Evolutionary conservation across 2,888 invertebrate species (phyloP).

Genomic region (Metellina segmentata): DNA sequence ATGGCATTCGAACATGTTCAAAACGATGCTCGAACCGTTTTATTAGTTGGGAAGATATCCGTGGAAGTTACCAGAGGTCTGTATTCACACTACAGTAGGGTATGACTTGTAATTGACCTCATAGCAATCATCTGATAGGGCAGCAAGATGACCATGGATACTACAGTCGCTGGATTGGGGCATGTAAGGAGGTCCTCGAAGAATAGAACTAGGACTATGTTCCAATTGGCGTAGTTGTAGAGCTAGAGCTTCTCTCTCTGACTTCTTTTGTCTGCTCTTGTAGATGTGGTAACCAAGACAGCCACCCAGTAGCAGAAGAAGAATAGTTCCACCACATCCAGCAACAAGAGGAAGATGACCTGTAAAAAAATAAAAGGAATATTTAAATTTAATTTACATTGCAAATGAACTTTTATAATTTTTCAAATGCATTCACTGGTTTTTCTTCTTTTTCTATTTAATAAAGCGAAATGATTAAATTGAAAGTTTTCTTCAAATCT

Average conservation of each 20-base stretch:
- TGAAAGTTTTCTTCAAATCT: too few species aligned
- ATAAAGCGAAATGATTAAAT: too few species aligned
- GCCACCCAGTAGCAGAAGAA: constrained; percentile 33
- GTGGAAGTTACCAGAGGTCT: background rate
- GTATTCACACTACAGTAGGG: constrained; percentile 59
- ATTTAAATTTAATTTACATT: background rate
- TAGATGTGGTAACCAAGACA: constrained; percentile 48
- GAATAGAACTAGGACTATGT: constrained; percentile 77
- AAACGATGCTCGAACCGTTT: background rate
- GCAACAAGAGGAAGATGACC: constrained; percentile 74
- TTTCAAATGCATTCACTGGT: too few species aligned
- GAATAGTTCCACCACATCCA: constrained; percentile 67
- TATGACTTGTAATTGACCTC: constrained; percentile 49
- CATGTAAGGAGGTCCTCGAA: constrained; percentile 50
- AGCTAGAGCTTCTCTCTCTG: constrained; percentile 75
- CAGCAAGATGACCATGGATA: constrained; percentile 51
- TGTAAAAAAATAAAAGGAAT: constrained; percentile 14
- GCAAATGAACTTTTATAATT: too few species aligned
- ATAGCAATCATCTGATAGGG: constrained; percentile 27
- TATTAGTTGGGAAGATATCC: background rate
- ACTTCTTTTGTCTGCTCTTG: constrained; percentile 39
- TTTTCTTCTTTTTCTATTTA: too few species aligned
- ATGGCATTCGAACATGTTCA: background rate
- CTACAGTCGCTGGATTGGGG: constrained; percentile 59
- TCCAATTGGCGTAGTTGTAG: constrained; percentile 78